Conservation (phyloP, 1,140 invertebrate genomes). For the Choristoneura fumiferana region DNA sequence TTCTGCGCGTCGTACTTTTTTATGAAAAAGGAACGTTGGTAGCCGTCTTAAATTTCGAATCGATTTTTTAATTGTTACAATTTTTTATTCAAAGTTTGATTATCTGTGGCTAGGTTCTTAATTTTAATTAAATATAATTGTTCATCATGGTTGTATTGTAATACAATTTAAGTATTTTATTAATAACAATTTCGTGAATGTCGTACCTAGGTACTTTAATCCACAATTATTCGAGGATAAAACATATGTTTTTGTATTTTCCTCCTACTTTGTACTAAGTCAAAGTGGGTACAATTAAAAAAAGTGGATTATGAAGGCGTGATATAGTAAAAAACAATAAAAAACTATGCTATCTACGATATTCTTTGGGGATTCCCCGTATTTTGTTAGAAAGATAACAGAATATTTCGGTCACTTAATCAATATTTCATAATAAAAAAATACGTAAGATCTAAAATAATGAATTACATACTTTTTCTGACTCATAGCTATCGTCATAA, state of each 20-base stretch:
- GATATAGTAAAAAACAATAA: background rate
- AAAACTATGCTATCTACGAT: background rate
- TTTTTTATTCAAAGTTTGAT: background rate
- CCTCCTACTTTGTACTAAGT: background rate
- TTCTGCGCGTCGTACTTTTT: background rate
- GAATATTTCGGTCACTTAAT: background rate
- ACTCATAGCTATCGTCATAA: slow-evolving; percentile 8
- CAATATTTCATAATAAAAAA: background rate
- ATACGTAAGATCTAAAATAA: background rate
- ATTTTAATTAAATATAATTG: too few relatives aligned
- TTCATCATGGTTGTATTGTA: too few relatives aligned
- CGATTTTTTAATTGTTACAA: background rate
- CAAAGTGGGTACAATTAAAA: background rate
- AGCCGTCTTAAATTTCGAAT: background rate
- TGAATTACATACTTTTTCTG: background rate
- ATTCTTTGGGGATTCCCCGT: background rate
- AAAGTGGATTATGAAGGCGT: background rate
- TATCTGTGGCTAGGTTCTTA: too few relatives aligned
- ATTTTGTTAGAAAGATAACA: background rate
- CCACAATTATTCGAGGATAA: too few relatives aligned
- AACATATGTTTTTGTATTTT: too few relatives aligned
- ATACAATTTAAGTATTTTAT: too few relatives aligned
- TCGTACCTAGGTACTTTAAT: too few relatives aligned
- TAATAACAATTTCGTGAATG: too few relatives aligned
- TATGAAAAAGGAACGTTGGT: background rate